These are phyloP conservation scores for Drosophila hydei DNA, from an alignment of 1,140 invertebrate species.

Conservation along the genomic window DNA sequence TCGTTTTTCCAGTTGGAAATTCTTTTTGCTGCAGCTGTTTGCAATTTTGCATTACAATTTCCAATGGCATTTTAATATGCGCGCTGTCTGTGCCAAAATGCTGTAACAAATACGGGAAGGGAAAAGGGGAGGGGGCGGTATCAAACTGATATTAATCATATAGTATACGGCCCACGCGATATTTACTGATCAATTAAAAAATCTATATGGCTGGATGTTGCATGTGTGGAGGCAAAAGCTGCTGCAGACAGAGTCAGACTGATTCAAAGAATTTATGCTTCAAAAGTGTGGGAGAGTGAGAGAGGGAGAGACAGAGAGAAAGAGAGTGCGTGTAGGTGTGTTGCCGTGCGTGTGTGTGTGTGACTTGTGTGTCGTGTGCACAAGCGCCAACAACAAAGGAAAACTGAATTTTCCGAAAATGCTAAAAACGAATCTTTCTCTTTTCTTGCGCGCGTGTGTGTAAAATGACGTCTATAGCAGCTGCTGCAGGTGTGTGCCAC, in stretches of 20 bases:
- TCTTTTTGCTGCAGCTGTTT: conserved; percentile 33
- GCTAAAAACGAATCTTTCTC: conserved; percentile 31
- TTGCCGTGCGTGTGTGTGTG: conserved; percentile 33
- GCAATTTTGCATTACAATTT: conserved; percentile 20
- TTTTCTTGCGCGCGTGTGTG: conserved; percentile 20
- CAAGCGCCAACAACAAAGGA: conserved; percentile 64
- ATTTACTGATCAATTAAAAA: conserved; percentile 39
- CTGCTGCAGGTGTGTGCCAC: conserved; percentile 57
- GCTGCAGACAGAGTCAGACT: conserved; percentile 20
- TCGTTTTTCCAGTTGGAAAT: conserved; percentile 10
- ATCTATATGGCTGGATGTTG: conserved; percentile 36
- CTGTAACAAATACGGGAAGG: conserved; percentile 15
- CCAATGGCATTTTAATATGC: conserved; percentile 30
- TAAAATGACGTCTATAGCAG: conserved; percentile 38
- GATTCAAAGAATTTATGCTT: conserved; percentile 25
- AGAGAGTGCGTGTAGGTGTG: conserved; percentile 39
- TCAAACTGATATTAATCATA: neutral
- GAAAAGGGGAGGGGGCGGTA: too few relatives aligned
- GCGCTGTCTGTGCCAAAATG: conserved; percentile 34
- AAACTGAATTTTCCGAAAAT: conserved; percentile 50
- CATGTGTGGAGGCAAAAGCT: conserved; percentile 21
- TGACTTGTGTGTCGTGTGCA: conserved; percentile 77
- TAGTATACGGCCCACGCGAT: neutral
- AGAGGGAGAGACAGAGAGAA: conserved; percentile 11
- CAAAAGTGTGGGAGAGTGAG: conserved; percentile 15